Base-by-base conservation (phyloP, 1,140 invertebrate genomes). In the Drosophila paulistorum region DNA sequence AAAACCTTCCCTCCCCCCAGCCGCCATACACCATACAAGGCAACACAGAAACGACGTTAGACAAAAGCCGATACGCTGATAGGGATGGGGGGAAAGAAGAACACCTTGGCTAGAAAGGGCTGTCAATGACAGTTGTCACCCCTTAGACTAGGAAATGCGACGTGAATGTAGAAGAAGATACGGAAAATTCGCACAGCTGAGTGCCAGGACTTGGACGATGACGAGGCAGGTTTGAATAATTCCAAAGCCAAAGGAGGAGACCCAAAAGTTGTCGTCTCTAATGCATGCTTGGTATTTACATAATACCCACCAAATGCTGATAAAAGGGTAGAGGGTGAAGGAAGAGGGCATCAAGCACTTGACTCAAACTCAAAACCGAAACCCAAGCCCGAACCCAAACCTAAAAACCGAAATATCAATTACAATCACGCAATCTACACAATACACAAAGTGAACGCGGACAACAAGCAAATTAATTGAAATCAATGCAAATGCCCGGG, bases 391-490 rank as follows among this genome's bases (percentile, higher is more conserved):
- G 26, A 51, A 65, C 17, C 76, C 66, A 48, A 68, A 37, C 60
- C 65, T 9, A 13, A 51, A 59, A 63, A 67, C 68, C 84, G 45
- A 87, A 89, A 89, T 89, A 89, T 89, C 84, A 89, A 89, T 89
- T 89, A 89, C 84, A 89, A 83, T 82, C 84, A 82, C 77, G 77
- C 84, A 89, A 87, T 79, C 79, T 71, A 66, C 62, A 81, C 65
- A 77, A 65, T 66, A 60, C 65, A 55, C 59, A 65, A 63, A 61
- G 23, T 55, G 74, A 80, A 71, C 74, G 45, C 69, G 59, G 62
- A 81, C 71, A 85, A 87, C 83, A 87, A 79, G 85, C 71, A 89
- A 89, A 89, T 89, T 89, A 89, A 89, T 89, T 89, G 84, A 89
- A 89, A 89, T 89, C 84, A 89, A 89, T 89, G 84, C 84, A 87